These are phyloP conservation scores for Entomobrya proxima DNA, from an alignment of 2,888 invertebrate species.

Conservation along the genomic window DNA sequence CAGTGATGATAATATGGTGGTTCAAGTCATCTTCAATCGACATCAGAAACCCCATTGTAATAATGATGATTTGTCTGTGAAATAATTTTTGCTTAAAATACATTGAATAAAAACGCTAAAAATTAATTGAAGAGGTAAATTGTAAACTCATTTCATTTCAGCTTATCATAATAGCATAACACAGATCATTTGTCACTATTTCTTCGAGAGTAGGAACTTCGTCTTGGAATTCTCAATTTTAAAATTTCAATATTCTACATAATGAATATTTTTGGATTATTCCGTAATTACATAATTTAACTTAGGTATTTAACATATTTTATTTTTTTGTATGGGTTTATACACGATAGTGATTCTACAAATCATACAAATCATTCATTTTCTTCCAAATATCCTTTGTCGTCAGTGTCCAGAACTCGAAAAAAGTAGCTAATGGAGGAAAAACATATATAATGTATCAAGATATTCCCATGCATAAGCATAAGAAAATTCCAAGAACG, in stretches of 20 bases:
- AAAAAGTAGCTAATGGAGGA: conserved; percentile 40
- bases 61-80: conserved; percentile 57
- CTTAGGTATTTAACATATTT: background rate
- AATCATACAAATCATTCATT: no score
- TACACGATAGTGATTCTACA: conserved; percentile 20
- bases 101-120: conserved; percentile 13
- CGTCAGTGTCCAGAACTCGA: conserved; percentile 19
- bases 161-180: no score
- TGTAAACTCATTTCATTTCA: no score
- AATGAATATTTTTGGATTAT: background rate
- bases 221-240: background rate
- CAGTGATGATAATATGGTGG: no score
- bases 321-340: background rate
- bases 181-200: background rate
- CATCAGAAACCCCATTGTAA: conserved; percentile 32
- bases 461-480: conserved; percentile 26
- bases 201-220: background rate
- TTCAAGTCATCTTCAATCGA: conserved; percentile 31
- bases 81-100: conserved; percentile 56
- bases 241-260: background rate
- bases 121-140: background rate
- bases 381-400: conserved; percentile 33
- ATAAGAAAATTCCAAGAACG: background rate
- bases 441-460: background rate
- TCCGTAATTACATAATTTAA: background rate